phyloP scores from a whole-genome alignment of 2,888 invertebrate genomes.

The Autographa pulchrina region DNA sequence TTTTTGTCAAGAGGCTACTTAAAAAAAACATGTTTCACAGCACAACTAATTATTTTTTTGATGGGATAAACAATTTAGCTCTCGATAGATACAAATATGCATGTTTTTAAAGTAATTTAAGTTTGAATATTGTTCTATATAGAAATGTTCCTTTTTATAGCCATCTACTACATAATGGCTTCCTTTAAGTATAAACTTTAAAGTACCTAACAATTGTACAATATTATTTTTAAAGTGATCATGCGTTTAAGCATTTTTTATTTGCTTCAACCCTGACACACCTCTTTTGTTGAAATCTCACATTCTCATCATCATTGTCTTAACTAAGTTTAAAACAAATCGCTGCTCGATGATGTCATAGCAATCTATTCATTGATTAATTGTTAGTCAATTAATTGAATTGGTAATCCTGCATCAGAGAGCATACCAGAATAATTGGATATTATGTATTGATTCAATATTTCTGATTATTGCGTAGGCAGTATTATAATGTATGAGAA shows the following conservation, averaged over 20 bases:
- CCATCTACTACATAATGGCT: too few relatives aligned
- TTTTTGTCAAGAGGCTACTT: too few relatives aligned
- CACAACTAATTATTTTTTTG: too few relatives aligned
- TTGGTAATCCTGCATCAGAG: not conserved
- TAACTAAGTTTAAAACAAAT: not conserved
- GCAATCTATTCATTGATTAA: conserved; percentile 2
- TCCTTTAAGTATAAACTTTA: too few relatives aligned
- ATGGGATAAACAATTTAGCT: too few relatives aligned
- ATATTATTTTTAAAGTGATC: too few relatives aligned
- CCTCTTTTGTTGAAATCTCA: not conserved
- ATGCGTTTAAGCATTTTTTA: not conserved
- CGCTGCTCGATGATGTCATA: not conserved
- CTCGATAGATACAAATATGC: too few relatives aligned
- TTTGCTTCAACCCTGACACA: not conserved
- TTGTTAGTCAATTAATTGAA: not conserved
- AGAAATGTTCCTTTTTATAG: too few relatives aligned
- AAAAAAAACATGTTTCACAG: too few relatives aligned
- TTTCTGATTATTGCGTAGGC: conserved; percentile 1
- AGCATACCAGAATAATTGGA: not conserved
- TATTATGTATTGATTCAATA: not conserved
- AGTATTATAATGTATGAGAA: not conserved
- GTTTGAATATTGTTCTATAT: too few relatives aligned
- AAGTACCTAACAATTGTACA: too few relatives aligned
- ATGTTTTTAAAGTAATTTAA: too few relatives aligned
- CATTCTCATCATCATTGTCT: conserved; percentile 2